A percentile compares a stretch with the other conserved stretches of the same genome.
phyloP scores from a whole-genome alignment of 2,888 invertebrate species.

The Apamea crenata region DNA sequence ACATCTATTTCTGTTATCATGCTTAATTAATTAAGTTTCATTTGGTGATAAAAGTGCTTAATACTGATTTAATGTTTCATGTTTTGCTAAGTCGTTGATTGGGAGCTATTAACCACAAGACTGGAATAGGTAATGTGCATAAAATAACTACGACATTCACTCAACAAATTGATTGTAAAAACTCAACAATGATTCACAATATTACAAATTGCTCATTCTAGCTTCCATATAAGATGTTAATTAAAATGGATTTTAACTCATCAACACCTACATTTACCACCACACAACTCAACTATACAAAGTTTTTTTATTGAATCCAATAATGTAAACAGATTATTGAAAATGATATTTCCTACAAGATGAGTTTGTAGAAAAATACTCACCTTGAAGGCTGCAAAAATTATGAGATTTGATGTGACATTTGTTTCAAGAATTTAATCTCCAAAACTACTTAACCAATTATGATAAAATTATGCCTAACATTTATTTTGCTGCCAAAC shows the following conservation, averaged over 20 bases:
- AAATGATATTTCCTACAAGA: background rate
- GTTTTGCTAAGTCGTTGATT: constrained; percentile 27
- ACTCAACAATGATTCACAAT: constrained; percentile 40
- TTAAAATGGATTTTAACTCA: constrained; percentile 42
- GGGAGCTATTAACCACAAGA: constrained; percentile 6
- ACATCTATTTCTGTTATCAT: constrained; percentile 54
- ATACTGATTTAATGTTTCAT: constrained; percentile 39
- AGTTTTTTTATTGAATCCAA: constrained; percentile 15
- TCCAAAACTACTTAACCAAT: constrained; percentile 18
- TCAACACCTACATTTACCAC: constrained; percentile 26
- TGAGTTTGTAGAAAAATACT: background rate
- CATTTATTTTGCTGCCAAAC: constrained; percentile 10
- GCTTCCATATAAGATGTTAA: constrained; percentile 34
- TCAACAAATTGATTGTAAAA: background rate
- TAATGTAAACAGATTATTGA: constrained; percentile 1
- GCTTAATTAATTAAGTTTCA: constrained; percentile 40
- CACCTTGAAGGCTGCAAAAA: background rate
- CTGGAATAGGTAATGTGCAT: constrained; percentile 36
- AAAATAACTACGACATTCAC: constrained; percentile 9
- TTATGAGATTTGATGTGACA: constrained; percentile 11
- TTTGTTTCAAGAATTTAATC: constrained; percentile 30
- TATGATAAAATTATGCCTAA: constrained; percentile 6
- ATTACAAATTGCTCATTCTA: constrained; percentile 16
- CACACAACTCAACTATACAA: background rate
- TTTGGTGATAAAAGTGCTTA: constrained; percentile 54